Evolutionary conservation across 2,888 invertebrate genomes (phyloP), one percentile per base, ranked within the genome.

Genomic region (Orthosia incerta): DNA sequence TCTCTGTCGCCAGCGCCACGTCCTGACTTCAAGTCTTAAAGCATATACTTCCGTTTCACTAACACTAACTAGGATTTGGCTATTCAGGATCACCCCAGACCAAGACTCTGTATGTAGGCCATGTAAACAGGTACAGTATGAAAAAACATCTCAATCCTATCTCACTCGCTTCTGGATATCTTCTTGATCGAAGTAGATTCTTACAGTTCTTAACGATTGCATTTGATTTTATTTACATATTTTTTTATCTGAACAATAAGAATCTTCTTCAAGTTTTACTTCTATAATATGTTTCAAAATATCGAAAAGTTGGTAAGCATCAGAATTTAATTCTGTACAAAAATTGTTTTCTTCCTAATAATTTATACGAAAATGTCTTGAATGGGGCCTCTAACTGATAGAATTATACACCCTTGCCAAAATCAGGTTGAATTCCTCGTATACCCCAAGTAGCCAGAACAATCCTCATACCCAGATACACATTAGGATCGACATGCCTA

Each of bases 401-500:
- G 94, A 91, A 82, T 91, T 88, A 85, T 94, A 95, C 82, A 95
- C 90, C 88, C 92, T 91, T 80, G 94, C 93, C 88, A 95, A 90
- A 86, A 95, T 91, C 84, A 91, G 91, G 88, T 96, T 93, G 89
- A 95, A 96, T 87, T 96, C 95, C 88, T 95, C 95, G 85, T 95
- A 96, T 82, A 94, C 91, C 89, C 94, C 92, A 89, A 96, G 93
- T 89, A 96, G 94, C 95, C 96, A 96, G 88, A 94, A 93, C 84
- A 96, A 86, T 84, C 94, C 94, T 96, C 96, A 96, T 88, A 96
- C 94, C 83, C 95, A 95, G 39, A 95, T 86, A 81, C 91, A 89
- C 46, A 94, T 94, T 46, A 94, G 79, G 55, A 94, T 76, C 18
- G 94, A 89, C 91, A 95, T 90, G 55, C 90, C 92, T 80, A 95